Conservation (phyloP, 1,140 invertebrate genomes). For the Ostrea denselamellosa region DNA sequence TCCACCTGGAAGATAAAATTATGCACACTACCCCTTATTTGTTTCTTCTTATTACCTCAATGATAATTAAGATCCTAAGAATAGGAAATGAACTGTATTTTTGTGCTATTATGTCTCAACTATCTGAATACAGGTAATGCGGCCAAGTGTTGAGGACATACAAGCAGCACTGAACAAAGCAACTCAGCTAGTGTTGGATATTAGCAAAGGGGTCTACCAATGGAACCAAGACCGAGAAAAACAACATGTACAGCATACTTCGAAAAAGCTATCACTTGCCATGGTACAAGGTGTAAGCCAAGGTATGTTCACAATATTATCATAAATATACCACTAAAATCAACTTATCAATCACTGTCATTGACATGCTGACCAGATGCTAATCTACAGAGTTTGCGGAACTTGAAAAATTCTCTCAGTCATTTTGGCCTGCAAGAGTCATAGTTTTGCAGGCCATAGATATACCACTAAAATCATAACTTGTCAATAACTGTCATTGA, state of each 20-base stretch:
- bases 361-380: no score
- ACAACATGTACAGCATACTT: neutral
- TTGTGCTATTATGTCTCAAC: neutral
- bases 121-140: constrained; percentile 81
- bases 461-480: neutral
- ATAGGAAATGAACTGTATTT: no score
- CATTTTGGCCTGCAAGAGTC: no score
- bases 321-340: neutral
- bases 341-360: no score
- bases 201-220: constrained; percentile 91
- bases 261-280: neutral
- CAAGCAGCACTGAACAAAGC: constrained; percentile 90
- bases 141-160: constrained; percentile 92
- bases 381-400: no score
- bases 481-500: no score
- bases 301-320: neutral
- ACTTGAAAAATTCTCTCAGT: no score
- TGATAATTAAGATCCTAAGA: no score
- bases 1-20: no score
- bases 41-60: no score
- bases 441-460: neutral
- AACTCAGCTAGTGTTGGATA: constrained; percentile 90
- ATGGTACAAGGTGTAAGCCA: neutral
- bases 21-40: no score
- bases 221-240: constrained; percentile 67